Conservation (phyloP, 2,888 invertebrate species). For the Lordiphosa andalusiaca region DNA sequence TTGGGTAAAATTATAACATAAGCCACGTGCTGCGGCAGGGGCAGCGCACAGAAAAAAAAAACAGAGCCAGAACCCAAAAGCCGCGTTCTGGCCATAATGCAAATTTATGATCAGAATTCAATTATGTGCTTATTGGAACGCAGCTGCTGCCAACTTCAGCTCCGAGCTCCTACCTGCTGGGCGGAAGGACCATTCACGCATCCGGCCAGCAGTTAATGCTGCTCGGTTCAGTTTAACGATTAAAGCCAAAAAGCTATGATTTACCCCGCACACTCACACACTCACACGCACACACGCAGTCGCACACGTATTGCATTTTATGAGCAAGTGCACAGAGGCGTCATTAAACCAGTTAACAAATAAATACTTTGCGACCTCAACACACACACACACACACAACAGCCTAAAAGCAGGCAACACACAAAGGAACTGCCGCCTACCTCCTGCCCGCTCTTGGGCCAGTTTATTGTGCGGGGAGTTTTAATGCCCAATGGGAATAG, state of each 20-base stretch:
- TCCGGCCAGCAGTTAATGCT: constrained; percentile 63
- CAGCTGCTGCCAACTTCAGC: constrained; percentile 55
- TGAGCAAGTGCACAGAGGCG: constrained; percentile 53
- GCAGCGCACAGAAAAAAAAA: constrained; percentile 29
- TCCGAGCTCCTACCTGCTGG: constrained; percentile 40
- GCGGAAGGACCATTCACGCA: constrained; percentile 34
- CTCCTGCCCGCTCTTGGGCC: background rate
- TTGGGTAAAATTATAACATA: constrained; percentile 69
- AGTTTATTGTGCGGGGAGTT: constrained; percentile 15
- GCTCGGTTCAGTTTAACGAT: constrained; percentile 69
- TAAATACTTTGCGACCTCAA: constrained; percentile 60
- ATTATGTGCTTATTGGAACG: constrained; percentile 76
- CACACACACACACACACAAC: constrained; percentile 6
- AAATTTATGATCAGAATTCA: constrained; percentile 75
- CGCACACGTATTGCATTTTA: constrained; percentile 47
- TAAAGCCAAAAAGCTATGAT: constrained; percentile 74
- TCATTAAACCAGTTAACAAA: constrained; percentile 74
- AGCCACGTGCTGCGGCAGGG: constrained; percentile 60
- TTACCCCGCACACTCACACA: constrained; percentile 40
- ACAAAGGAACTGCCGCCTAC: constrained; percentile 12
- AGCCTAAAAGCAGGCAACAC: constrained; percentile 19
- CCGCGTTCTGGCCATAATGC: constrained; percentile 66
- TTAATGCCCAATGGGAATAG: constrained; percentile 9
- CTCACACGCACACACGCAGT: constrained; percentile 22
- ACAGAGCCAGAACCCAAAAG: constrained; percentile 57